A percentile compares a stretch with the other conserved stretches of the same genome.
Conservation (phyloP, 2,113 vertebrate genomes). For the Nerophis ophidion region DNA sequence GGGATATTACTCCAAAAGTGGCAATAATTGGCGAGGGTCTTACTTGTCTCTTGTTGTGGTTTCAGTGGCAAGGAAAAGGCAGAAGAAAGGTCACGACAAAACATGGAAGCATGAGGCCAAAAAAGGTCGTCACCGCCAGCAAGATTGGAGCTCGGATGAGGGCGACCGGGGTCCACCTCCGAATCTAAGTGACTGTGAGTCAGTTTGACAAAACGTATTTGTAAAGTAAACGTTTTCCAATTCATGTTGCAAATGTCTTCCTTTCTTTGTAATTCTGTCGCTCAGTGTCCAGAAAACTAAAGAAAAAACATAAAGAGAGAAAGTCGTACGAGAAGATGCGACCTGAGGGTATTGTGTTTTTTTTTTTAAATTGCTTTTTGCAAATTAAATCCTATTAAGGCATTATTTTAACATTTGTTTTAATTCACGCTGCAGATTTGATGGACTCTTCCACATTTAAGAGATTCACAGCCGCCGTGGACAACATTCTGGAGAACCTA, state of each 20-base stretch:
- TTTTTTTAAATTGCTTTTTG: background rate
- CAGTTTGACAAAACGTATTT: background rate
- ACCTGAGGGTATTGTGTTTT: constrained; percentile 63
- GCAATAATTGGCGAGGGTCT: too few species aligned
- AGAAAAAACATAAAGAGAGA: constrained; percentile 91
- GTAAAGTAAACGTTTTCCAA: background rate
- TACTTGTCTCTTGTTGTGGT: constrained; percentile 1
- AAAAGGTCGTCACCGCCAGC: constrained; percentile 72
- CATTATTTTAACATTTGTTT: background rate
- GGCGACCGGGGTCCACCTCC: constrained; percentile 79
- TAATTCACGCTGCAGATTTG: constrained; percentile 74
- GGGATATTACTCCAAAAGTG: too few species aligned
- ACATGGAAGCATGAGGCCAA: constrained; percentile 80
- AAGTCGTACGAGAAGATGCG: constrained; percentile 86
- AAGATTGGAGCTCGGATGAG: constrained; percentile 41
- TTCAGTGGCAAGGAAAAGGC: constrained; percentile 82
- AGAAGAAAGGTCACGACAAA: constrained; percentile 79
- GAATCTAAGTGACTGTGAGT: constrained; percentile 80
- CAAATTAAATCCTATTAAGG: too few species aligned
- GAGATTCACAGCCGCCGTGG: constrained; percentile 84
- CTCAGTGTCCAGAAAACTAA: constrained; percentile 89
- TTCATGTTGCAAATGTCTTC: constrained; percentile 5
- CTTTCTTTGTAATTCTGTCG: constrained; percentile 8
- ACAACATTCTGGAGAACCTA: constrained; percentile 89
- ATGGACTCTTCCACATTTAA: constrained; percentile 97